A percentile compares a stretch with the other conserved stretches of the same genome.
phyloP scores from a whole-genome alignment of 2,797 vertebrate species.

The Buceros bicornis region DNA sequence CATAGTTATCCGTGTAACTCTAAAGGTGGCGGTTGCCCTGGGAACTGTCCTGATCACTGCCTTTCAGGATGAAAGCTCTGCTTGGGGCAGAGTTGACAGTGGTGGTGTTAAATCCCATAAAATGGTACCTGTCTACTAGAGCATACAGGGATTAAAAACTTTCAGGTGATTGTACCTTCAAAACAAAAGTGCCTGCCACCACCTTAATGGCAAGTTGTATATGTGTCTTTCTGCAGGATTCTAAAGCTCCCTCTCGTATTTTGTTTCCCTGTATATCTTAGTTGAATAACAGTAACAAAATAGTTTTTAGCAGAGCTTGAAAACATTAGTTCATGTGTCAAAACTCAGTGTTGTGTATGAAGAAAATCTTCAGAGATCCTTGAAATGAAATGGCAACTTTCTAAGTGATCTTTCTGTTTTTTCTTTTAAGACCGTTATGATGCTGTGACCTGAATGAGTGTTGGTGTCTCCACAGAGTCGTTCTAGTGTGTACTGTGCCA shows the following conservation, averaged over 20 bases:
- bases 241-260: not conserved
- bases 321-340: not conserved
- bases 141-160: no score
- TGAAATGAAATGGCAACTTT: not conserved
- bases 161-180: not conserved
- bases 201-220: not conserved
- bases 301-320: not conserved
- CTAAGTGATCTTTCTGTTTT: not conserved
- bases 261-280: not conserved
- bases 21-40: not conserved
- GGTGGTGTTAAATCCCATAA: no score
- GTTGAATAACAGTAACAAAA: not conserved
- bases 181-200: not conserved
- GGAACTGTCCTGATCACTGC: not conserved
- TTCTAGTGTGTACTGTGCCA: not conserved
- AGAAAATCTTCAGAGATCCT: not conserved
- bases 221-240: not conserved
- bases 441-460: not conserved
- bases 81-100: not conserved
- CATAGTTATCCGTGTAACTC: not conserved
- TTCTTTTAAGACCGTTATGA: not conserved
- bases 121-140: no score
- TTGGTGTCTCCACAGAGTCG: not conserved
- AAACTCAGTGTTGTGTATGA: not conserved
- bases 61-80: not conserved